phyloP scores from a whole-genome alignment of 2,113 vertebrate species.

The Phrynocephalus versicolor region DNA sequence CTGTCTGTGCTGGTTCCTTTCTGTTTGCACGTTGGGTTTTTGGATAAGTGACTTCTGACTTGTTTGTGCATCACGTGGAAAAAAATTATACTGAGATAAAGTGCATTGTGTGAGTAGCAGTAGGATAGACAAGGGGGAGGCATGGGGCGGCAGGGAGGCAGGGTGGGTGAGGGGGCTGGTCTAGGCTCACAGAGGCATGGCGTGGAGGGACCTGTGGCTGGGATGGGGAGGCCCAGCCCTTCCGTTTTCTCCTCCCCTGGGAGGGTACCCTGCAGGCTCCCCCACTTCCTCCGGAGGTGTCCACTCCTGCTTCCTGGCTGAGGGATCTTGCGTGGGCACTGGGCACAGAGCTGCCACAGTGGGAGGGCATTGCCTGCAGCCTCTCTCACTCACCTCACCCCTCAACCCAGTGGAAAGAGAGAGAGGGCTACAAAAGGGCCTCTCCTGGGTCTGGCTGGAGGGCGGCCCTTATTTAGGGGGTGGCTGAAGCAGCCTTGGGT shows the following conservation, averaged over 20 bases:
- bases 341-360: neutral
- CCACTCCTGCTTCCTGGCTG: neutral
- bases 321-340: neutral
- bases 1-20: conserved; percentile 45
- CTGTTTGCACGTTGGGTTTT: conserved; percentile 79
- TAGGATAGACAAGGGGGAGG: conserved; percentile 63
- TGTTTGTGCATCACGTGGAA: conserved; percentile 75
- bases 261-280: too few species aligned
- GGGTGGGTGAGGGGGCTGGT: neutral
- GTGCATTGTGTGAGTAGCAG: conserved; percentile 71
- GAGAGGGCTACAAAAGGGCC: too few species aligned
- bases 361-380: too few species aligned
- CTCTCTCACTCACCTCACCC: neutral
- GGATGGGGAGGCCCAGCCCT: neutral
- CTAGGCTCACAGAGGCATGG: neutral
- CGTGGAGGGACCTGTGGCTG: neutral
- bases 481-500: neutral
- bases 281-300: neutral
- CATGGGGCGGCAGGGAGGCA: too few species aligned
- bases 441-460: too few species aligned
- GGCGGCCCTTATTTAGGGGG: too few species aligned
- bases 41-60: conserved; percentile 74
- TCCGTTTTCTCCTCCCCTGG: neutral
- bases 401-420: too few species aligned
- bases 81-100: conserved; percentile 60